Evolutionary conservation across 2,797 vertebrate species (phyloP).

Genomic region (Miichthys miiuy): DNA sequence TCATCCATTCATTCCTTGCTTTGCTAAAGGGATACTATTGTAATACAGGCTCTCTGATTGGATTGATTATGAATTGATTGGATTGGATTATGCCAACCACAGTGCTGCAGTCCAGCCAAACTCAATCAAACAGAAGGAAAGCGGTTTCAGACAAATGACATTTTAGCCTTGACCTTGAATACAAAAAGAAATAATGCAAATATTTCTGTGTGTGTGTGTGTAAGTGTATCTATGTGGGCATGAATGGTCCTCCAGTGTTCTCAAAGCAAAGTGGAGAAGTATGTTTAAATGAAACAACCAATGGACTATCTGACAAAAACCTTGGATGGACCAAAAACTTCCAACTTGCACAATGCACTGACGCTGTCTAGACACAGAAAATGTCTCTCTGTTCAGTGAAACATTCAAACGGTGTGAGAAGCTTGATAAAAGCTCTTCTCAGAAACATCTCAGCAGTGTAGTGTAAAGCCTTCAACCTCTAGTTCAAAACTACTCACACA

Average conservation of each 20-base stretch:
- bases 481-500: conserved; percentile 56
- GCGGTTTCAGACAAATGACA: not conserved
- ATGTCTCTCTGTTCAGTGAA: conserved; percentile 47
- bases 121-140: conserved; percentile 27
- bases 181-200: conserved; percentile 22
- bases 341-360: conserved; percentile 54
- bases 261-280: conserved; percentile 40
- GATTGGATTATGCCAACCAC: too few relatives aligned
- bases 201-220: not conserved
- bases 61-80: not conserved
- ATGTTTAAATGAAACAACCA: conserved; percentile 50
- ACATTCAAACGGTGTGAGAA: conserved; percentile 43
- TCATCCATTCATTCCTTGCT: not conserved
- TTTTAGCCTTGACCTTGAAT: conserved; percentile 29
- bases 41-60: conserved; percentile 1
- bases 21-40: not conserved
- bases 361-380: conserved; percentile 66
- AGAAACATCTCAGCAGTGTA: conserved; percentile 25
- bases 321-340: conserved; percentile 59
- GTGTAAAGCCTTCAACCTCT: conserved; percentile 53
- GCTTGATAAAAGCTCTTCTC: conserved; percentile 18
- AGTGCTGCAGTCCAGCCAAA: conserved; percentile 9
- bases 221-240: not conserved
- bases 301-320: conserved; percentile 53
- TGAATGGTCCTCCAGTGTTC: conserved; percentile 21